Conservation (phyloP, 53 echinoderm and acorn worm genomes). For the Henricia sp. region DNA sequence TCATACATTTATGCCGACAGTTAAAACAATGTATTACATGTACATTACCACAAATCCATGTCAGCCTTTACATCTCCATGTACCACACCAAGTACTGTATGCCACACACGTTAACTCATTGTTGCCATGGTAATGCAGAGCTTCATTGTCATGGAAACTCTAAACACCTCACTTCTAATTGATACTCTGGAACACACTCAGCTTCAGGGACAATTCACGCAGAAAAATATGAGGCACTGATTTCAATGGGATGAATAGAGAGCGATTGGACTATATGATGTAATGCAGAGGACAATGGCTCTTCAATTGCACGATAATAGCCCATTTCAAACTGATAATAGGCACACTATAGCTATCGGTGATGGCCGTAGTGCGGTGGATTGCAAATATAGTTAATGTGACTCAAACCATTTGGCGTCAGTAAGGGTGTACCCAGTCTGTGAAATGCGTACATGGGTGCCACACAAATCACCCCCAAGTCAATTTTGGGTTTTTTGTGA, state of each 20-base stretch:
- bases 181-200: too few species aligned
- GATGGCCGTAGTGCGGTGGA: neutral
- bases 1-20: too few species aligned
- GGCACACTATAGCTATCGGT: neutral
- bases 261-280: slow-evolving; percentile 22
- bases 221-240: neutral
- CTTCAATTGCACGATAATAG: slow-evolving; percentile 16
- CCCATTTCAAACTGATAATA: neutral
- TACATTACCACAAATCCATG: too few species aligned
- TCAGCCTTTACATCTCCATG: too few species aligned
- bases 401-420: too few species aligned
- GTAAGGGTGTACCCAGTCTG: too few species aligned
- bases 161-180: slow-evolving; percentile 18
- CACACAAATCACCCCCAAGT: neutral
- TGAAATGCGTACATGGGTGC: neutral
- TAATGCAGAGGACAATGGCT: slow-evolving; percentile 14
- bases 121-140: slow-evolving; percentile 41
- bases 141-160: slow-evolving; percentile 12
- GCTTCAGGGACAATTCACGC: too few species aligned
- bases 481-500: too few species aligned
- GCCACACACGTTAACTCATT: neutral
- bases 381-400: too few species aligned
- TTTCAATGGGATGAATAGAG: slow-evolving; percentile 24
- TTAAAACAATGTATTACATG: too few species aligned
- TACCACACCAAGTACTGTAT: too few species aligned